These are phyloP conservation scores for Hypomecis atomaria DNA, from an alignment of 2,888 invertebrate species.

Conservation along the genomic window DNA sequence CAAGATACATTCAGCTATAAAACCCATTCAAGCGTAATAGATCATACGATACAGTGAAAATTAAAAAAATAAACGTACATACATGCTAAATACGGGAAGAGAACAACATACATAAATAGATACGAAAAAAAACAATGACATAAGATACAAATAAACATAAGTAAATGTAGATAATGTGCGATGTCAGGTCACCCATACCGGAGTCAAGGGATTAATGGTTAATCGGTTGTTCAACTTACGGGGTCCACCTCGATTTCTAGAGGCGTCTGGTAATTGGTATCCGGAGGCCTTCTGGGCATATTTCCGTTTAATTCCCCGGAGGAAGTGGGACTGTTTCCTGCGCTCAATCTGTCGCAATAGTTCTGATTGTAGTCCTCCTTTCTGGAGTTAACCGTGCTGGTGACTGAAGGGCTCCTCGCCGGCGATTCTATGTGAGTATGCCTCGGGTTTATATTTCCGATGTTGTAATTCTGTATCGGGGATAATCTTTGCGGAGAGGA, in stretches of 20 bases:
- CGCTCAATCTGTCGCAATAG: constrained; percentile 72
- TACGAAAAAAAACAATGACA: constrained; percentile 15
- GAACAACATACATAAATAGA: constrained; percentile 21
- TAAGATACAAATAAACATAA: constrained; percentile 27
- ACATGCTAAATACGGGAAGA: constrained; percentile 28
- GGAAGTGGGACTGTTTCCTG: constrained; percentile 67
- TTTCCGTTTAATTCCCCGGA: constrained; percentile 74
- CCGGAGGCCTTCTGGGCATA: constrained; percentile 59
- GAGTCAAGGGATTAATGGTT: constrained; percentile 35
- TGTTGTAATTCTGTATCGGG: constrained; percentile 78
- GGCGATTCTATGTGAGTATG: constrained; percentile 75
- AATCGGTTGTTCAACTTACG: constrained; percentile 78
- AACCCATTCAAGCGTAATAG: constrained; percentile 29
- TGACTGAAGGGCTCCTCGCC: constrained; percentile 61
- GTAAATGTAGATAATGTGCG: constrained; percentile 23
- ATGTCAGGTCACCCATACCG: constrained; percentile 28
- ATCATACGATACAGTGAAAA: constrained; percentile 17
- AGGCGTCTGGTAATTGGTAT: constrained; percentile 77
- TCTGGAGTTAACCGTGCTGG: constrained; percentile 67
- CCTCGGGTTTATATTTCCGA: constrained; percentile 82
- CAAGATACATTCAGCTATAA: constrained; percentile 13
- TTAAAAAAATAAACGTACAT: constrained; percentile 7
- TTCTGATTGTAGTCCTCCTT: constrained; percentile 78
- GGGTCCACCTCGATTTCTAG: constrained; percentile 88
- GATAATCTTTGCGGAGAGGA: constrained; percentile 76